Base-by-base conservation (phyloP, 2,888 invertebrate genomes). In the Polylopha cassiicola region DNA sequence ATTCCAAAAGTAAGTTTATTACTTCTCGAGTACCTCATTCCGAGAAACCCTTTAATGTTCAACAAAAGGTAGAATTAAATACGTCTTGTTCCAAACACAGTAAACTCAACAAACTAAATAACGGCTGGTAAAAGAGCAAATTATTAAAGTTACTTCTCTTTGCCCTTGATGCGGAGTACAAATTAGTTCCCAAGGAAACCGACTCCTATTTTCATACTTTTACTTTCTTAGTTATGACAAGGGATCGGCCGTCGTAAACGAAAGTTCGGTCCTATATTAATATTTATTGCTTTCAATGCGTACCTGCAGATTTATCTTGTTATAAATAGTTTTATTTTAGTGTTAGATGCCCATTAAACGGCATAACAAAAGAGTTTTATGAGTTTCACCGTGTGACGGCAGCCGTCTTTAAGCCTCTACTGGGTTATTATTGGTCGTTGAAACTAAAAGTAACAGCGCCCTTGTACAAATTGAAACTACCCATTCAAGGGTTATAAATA, bases 281-380 rank as follows among this genome's bases (percentile, higher is more conserved):
- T 77, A 81, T 81, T 81, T 80, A 84, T 75, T 70, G 62, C 72
- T 61, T 60, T 50, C 61, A 66, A 68, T 68, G 63, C 68, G 65
- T 65, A 67, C 60, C 58, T 61, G 74, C 70, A 75, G 70, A 77
- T 72, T 74, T 65, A 51, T 53, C 49, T 55, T 59, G 63, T 71
- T 79, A 82, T 75, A 80, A 82, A 82, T 82, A 80, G 76, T 55
- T 54, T 64, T 70, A 47, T 50, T 75, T 76, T 77, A 75, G 76
- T 66, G 66, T 62, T 53, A 67, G 66, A 73, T 72, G 73, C 75
- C 74, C 75, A 72, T 77, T 71, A 75, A 72, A 77, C 65, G 63
- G 65, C 65, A 68, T 73, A 75, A 74, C 72, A 70, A 58, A 51
- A 47, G 54, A 50, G 50, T 69, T 81, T 75, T 73, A 74, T 58